Percentiles rank a stretch among this genome's conserved stretches.
These are phyloP conservation scores for Globodera ellingtonae DNA, from an alignment of 1,140 invertebrate genomes.

Conservation along the genomic window DNA sequence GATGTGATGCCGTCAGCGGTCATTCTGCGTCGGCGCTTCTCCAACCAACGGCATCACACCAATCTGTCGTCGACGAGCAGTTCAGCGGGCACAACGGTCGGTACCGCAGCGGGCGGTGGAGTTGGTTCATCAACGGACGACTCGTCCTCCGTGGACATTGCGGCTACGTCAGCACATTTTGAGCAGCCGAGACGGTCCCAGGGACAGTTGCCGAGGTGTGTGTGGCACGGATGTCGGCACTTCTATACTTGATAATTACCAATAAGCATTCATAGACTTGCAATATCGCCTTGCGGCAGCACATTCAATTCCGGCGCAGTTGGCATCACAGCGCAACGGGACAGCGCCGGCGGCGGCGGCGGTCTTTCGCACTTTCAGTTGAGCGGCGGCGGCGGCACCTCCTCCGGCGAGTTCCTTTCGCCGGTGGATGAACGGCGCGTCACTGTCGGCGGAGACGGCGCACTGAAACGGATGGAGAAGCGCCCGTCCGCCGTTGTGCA, in stretches of 20 bases:
- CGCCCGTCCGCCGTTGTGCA: slow-evolving; percentile 37
- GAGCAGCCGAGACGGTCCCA: slow-evolving; percentile 1
- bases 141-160: slow-evolving; percentile 59
- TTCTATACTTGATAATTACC: neutral
- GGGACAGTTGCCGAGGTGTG: neutral
- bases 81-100: slow-evolving; percentile 27
- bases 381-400: neutral
- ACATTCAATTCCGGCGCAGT: neutral
- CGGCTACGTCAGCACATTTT: slow-evolving; percentile 17
- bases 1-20: slow-evolving; percentile 52
- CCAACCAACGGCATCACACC: slow-evolving; percentile 60
- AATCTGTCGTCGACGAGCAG: slow-evolving; percentile 61
- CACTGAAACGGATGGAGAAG: slow-evolving; percentile 26
- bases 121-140: slow-evolving; percentile 59
- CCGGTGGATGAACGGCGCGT: slow-evolving; percentile 48
- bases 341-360: neutral
- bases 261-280: slow-evolving; percentile 38
- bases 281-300: slow-evolving; percentile 52
- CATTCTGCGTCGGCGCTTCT: slow-evolving; percentile 59
- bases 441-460: neutral
- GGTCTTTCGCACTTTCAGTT: slow-evolving; percentile 5
- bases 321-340: slow-evolving; percentile 13
- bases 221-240: neutral
- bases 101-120: slow-evolving; percentile 36
- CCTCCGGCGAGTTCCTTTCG: slow-evolving; percentile 45